A percentile compares a stretch with the other conserved stretches of the same genome.
phyloP scores from a whole-genome alignment of 2,888 invertebrate species.

The Hermaeophaga mercurialis region DNA sequence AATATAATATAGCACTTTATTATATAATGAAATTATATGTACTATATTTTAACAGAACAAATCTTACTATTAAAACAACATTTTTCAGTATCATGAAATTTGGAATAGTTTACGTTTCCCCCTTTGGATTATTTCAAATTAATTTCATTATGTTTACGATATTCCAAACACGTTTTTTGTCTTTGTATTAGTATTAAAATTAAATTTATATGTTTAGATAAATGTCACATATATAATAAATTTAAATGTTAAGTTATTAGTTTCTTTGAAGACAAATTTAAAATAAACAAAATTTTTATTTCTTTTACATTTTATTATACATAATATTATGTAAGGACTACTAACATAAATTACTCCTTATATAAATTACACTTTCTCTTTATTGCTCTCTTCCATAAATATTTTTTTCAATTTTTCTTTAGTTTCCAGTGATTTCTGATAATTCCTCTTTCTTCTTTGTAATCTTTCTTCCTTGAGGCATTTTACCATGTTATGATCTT shows the following conservation, averaged over 20 bases:
- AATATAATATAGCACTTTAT: neutral
- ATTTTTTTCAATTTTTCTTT: slow-evolving; percentile 41
- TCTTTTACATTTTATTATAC: neutral
- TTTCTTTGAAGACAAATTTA: neutral
- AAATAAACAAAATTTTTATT: neutral
- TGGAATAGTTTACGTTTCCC: neutral
- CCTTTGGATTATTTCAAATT: neutral
- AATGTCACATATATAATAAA: slow-evolving; percentile 39
- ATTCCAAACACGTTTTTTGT: slow-evolving; percentile 20
- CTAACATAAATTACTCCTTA: too few species aligned
- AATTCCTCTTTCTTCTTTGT: slow-evolving; percentile 40
- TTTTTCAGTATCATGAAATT: slow-evolving; percentile 3
- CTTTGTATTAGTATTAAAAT: slow-evolving; percentile 36
- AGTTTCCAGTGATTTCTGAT: slow-evolving; percentile 42
- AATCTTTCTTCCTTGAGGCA: slow-evolving; percentile 47
- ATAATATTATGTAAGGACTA: neutral
- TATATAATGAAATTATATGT: slow-evolving; percentile 4
- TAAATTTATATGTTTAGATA: slow-evolving; percentile 38
- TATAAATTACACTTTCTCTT: neutral
- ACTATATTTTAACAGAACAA: slow-evolving; percentile 6
- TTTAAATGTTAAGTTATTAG: slow-evolving; percentile 15
- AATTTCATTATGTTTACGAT: neutral
- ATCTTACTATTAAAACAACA: neutral
- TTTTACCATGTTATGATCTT: slow-evolving; percentile 42
- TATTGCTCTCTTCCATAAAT: slow-evolving; percentile 30